Evolutionary conservation across 2,797 vertebrate species (phyloP).

Genomic region (Halcyon badia): DNA sequence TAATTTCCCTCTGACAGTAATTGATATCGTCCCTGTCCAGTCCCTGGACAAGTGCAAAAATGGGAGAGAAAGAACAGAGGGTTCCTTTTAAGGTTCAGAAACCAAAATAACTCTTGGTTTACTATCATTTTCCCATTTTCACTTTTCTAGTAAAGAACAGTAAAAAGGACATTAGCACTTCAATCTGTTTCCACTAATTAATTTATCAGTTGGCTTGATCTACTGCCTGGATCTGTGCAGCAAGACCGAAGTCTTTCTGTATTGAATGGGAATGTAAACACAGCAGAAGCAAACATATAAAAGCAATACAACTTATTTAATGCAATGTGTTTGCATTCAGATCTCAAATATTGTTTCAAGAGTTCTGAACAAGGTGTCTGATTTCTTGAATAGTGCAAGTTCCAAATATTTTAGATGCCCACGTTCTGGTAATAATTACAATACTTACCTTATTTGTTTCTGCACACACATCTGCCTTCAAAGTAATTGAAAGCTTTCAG

Average conservation of each 20-base stretch:
- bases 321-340: neutral
- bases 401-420: neutral
- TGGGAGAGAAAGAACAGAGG: accelerated
- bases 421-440: neutral
- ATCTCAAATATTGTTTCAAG: constrained; percentile 9
- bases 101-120: neutral
- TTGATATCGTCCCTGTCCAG: neutral
- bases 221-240: neutral
- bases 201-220: neutral
- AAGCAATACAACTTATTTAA: neutral
- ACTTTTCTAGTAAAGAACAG: neutral
- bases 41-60: neutral
- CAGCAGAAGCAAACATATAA: neutral
- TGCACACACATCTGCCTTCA: neutral
- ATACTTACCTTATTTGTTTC: neutral
- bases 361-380: neutral
- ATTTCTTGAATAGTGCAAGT: neutral
- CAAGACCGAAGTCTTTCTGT: neutral
- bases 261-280: neutral
- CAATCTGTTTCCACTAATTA: neutral
- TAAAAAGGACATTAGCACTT: neutral
- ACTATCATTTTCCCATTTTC: neutral
- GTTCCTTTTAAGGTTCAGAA: neutral
- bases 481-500: neutral
- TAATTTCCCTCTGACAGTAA: neutral